Evolutionary conservation across 2,888 invertebrate genomes (phyloP).

Genomic region (Nycteola revayana): DNA sequence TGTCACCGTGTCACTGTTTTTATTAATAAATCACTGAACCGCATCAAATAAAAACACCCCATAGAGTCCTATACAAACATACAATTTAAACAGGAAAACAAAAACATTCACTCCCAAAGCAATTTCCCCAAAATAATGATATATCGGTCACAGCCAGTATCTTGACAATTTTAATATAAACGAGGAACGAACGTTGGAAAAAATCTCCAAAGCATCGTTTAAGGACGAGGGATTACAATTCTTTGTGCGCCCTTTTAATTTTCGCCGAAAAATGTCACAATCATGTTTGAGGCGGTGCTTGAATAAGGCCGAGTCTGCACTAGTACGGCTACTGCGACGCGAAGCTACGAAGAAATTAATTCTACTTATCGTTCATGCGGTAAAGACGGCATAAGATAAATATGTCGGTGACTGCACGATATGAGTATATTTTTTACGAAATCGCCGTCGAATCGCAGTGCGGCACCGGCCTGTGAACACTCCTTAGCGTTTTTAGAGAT

Average conservation of each 20-base stretch:
- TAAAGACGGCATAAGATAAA: too few relatives aligned
- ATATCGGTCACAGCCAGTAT: slow-evolving; percentile 10
- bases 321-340: too few relatives aligned
- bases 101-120: slow-evolving; percentile 4
- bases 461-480: too few relatives aligned
- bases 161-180: slow-evolving; percentile 22
- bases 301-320: too few relatives aligned
- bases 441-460: too few relatives aligned
- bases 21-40: background rate
- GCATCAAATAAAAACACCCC: slow-evolving; percentile 14
- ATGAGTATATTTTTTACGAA: too few relatives aligned
- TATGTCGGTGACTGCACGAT: too few relatives aligned
- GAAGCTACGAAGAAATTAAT: too few relatives aligned
- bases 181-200: slow-evolving; percentile 8
- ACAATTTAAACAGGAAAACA: slow-evolving; percentile 16
- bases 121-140: slow-evolving; percentile 18
- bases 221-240: slow-evolving; percentile 16
- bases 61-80: slow-evolving; percentile 23
- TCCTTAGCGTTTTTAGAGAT: slow-evolving; percentile 14
- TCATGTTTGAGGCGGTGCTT: slow-evolving; percentile 13
- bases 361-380: too few relatives aligned
- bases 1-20: too few relatives aligned
- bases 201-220: slow-evolving; percentile 13
- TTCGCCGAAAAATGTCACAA: slow-evolving; percentile 11
- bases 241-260: slow-evolving; percentile 21